Base-by-base conservation (phyloP, 2,888 invertebrate genomes). In the Lepeophtheirus nordmannii region DNA sequence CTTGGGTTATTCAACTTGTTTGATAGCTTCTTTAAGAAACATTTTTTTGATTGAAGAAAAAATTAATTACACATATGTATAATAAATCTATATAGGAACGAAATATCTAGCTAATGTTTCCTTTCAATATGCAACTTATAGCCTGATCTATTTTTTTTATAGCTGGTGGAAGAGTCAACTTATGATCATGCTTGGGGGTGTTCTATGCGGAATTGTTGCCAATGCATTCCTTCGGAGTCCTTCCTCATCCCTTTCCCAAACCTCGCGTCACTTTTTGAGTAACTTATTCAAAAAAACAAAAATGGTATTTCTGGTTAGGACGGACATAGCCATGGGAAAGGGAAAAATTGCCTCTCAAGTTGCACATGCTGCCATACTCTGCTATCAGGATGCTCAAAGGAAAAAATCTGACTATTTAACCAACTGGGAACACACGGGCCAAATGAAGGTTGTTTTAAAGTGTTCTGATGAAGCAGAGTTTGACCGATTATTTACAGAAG, bases 241-340 rank as follows among this genome's bases (percentile, higher is more conserved):
- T 8, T 17, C 17, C 14, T 46, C 53, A 46, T 46, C 53, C 53
- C 53, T 46, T 46, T 46, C 17, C 5, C 53, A 46, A 30, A 30
- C 2, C 30, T 30, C 30, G 30, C 30, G 30, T 30, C 30, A 30
- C 30, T 30, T 30, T 30, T 30, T 30, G 30, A 30, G 30, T 30
- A 30, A 30, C 30, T 30, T 30, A 30, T 30, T 30, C 7, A 30
- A 30, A 46, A 46, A 8, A 3, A 46, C 53, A 46, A 88, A 93
- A 77, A 79, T 94, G 77, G 85, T 92, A 10, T 76, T 94, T 69
- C 86, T 90, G 2, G 86, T 93, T 9, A 79, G 92, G 71, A 88
- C 84, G 73, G 93, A 93, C 72, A 78, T 94, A 3, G 88, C 87
- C 75, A 94, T 94, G 93, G 86, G 88, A 14, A 92, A 91, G 78